Conservation (phyloP, 53 echinoderm and acorn worm species). For the Temnopleurus reevesii region DNA sequence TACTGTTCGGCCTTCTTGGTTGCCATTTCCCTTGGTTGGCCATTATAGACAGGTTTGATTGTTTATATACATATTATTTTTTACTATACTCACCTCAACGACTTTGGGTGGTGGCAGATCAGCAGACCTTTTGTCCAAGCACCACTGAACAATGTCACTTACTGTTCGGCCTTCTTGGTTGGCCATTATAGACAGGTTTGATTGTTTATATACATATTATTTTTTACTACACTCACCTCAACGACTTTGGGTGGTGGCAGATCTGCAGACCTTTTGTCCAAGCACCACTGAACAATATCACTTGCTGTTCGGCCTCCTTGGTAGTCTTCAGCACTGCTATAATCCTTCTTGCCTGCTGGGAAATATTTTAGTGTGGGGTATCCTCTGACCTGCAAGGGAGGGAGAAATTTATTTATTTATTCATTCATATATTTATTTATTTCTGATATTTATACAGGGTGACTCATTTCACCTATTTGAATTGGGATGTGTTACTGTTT, state of each 20-base stretch:
- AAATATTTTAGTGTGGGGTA: constrained; percentile 95
- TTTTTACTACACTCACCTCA: constrained; percentile 75
- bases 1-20: no score
- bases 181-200: no score
- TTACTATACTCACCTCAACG: constrained; percentile 79
- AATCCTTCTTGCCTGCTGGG: constrained; percentile 68
- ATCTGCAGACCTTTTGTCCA: constrained; percentile 58
- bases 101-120: constrained; percentile 77
- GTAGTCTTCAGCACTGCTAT: constrained; percentile 67
- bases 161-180: constrained; percentile 79
- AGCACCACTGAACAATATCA: constrained; percentile 79
- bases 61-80: no score
- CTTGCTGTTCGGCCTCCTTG: constrained; percentile 80
- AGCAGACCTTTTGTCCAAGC: constrained; percentile 61
- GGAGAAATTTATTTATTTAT: no score
- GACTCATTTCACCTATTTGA: no score
- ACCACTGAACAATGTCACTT: constrained; percentile 77
- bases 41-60: no score
- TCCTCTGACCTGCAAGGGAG: constrained; percentile 70
- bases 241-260: constrained; percentile 80
- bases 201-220: no score
- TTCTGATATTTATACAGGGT: no score
- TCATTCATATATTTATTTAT: no score
- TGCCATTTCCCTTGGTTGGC: no score
- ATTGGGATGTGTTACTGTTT: no score